A percentile compares a stretch with the other conserved stretches of the same genome.
These are phyloP conservation scores for Drosophila melanosoma DNA, from an alignment of 2,888 invertebrate species.

Conservation along the genomic window DNA sequence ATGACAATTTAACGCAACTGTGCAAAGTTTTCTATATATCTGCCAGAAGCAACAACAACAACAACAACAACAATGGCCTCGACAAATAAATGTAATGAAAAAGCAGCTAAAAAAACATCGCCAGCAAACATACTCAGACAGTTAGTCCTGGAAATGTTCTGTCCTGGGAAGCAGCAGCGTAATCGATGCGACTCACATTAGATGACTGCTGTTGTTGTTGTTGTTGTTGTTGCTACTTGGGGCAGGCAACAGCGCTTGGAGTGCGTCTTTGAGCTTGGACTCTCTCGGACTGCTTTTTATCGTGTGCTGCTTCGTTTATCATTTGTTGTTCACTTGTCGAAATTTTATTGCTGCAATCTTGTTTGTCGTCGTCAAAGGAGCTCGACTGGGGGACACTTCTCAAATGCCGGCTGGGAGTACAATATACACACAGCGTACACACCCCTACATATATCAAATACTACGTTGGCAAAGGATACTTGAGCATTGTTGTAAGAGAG, in stretches of 20 bases:
- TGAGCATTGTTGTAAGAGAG: slow-evolving; percentile 69
- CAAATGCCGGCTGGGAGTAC: slow-evolving; percentile 27
- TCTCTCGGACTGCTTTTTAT: slow-evolving; percentile 59
- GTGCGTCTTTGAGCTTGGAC: slow-evolving; percentile 42
- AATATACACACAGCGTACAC: background rate
- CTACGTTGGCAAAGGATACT: slow-evolving; percentile 37
- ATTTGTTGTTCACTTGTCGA: slow-evolving; percentile 82
- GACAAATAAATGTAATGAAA: slow-evolving; percentile 60
- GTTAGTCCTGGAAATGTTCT: slow-evolving; percentile 20
- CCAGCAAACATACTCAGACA: slow-evolving; percentile 14
- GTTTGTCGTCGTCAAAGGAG: slow-evolving; percentile 76
- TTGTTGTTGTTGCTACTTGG: slow-evolving; percentile 4
- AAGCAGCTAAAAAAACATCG: slow-evolving; percentile 45
- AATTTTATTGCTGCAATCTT: slow-evolving; percentile 81
- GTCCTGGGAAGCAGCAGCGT: slow-evolving; percentile 42
- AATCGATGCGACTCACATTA: slow-evolving; percentile 78
- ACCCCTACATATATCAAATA: slow-evolving; percentile 34
- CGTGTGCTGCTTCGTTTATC: slow-evolving; percentile 79
- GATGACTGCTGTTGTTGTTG: slow-evolving; percentile 27
- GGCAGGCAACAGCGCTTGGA: slow-evolving; percentile 60
- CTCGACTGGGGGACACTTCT: slow-evolving; percentile 57
- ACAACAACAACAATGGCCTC: slow-evolving; percentile 31
- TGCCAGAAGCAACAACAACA: slow-evolving; percentile 35
- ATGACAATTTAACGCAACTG: slow-evolving; percentile 77
- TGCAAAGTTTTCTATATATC: slow-evolving; percentile 51